A percentile compares a stretch with the other conserved stretches of the same genome.
Evolutionary conservation across 1,140 invertebrate genomes (phyloP).

Genomic region (Dryas iulia): DNA sequence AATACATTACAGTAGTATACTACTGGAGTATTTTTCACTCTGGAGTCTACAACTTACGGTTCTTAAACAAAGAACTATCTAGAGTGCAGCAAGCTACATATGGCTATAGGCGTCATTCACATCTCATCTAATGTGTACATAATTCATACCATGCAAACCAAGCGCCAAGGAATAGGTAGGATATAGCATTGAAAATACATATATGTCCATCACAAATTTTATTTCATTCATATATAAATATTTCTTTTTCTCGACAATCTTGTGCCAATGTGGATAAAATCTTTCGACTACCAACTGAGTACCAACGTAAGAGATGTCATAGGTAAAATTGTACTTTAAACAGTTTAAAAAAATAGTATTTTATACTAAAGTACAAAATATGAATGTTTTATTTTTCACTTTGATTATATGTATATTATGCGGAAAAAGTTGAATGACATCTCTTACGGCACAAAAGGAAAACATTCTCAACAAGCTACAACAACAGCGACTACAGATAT

Average conservation of each 20-base stretch:
- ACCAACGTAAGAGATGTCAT: constrained; percentile 29
- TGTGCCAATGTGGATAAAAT: constrained; percentile 20
- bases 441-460: constrained; percentile 20
- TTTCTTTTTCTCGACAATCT: constrained; percentile 26
- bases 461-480: constrained; percentile 30
- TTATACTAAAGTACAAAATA: constrained; percentile 9
- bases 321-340: not conserved
- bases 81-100: constrained; percentile 11
- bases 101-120: constrained; percentile 4
- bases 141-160: constrained; percentile 32
- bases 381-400: not conserved
- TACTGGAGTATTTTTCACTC: not conserved
- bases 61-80: not conserved
- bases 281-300: constrained; percentile 17
- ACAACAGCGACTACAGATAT: constrained; percentile 26
- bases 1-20: too few species aligned
- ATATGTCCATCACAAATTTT: constrained; percentile 41
- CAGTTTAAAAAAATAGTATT: not conserved
- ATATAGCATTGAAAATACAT: constrained; percentile 45
- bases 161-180: constrained; percentile 35
- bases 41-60: not conserved
- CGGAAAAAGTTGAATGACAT: constrained; percentile 11
- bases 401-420: not conserved
- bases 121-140: constrained; percentile 1
- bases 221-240: constrained; percentile 41